phyloP scores from a whole-genome alignment of 2,797 vertebrate species.

The Dicrostonyx torquatus region DNA sequence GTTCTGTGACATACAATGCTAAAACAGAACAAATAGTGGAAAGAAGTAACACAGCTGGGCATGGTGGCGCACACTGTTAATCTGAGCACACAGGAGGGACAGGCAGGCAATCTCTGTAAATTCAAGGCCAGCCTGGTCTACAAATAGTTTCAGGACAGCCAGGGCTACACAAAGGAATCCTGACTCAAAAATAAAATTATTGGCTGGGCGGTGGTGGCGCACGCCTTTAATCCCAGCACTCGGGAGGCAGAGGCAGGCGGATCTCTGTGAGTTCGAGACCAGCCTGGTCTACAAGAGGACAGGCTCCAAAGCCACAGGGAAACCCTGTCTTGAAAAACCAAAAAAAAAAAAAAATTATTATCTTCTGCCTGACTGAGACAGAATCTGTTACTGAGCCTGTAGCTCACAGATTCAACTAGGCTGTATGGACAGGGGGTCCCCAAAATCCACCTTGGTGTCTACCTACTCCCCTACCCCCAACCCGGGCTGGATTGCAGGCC shows the following conservation, averaged over 20 bases:
- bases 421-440: background rate
- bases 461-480: background rate
- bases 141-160: background rate
- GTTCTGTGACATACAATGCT: background rate
- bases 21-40: background rate
- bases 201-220: too few relatives aligned
- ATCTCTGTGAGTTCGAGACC: background rate
- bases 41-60: background rate
- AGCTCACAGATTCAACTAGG: background rate
- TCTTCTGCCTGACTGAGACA: background rate
- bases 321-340: too few relatives aligned
- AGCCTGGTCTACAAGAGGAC: too few relatives aligned
- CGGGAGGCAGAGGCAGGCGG: background rate
- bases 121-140: background rate
- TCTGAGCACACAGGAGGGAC: background rate
- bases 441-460: background rate
- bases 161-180: background rate
- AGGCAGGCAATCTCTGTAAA: background rate
- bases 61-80: background rate
- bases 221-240: too few relatives aligned
- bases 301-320: too few relatives aligned
- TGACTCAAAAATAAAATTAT: background rate
- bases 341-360: too few relatives aligned
- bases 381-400: background rate
- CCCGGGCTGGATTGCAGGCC: background rate